Base-by-base conservation (phyloP, 2,888 invertebrate genomes). In the Fissipunctia ypsillon region DNA sequence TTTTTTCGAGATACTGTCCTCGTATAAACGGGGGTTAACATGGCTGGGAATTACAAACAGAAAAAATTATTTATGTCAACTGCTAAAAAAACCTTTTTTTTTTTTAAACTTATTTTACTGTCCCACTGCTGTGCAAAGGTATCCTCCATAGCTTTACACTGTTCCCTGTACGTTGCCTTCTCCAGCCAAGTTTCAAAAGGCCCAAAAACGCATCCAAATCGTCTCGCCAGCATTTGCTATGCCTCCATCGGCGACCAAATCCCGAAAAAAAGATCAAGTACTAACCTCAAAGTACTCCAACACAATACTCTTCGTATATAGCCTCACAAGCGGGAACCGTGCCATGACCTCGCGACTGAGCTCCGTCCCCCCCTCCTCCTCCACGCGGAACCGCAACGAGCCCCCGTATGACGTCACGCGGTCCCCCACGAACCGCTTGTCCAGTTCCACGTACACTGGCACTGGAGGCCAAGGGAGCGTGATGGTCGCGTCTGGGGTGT, bases 341-440 rank as follows among this genome's bases (percentile, higher is more conserved):
- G 96, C 94, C 54, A 97, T 90, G 2, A 97, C 93, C 4, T 97
- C 96, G 7, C 94, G 93, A 0, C 96, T 93, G 48, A 97, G 97
- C 31, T 97, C 95, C 50, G 96, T 96, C 0, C 97, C 96, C 0
- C 96, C 96, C 60, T 97, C 97, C 80, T 97, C 97, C 69, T 98
- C 97, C 0, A 98, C 97, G 1, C 97, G 96, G 91, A 99, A 99
- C 81, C 98, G 97, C 64, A 99, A 94, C 81, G 97, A 97, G 7
- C 99, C 99, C 41, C 99, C 99, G 93, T 99, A 99, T 35, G 99
- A 99, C 79, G 98, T 97, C 25, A 98, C 97, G 92, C 98, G 96
- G 94, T 99, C 99, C 0, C 99, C 99, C 22, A 98, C 97, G 93
- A 99, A 98, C 69, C 97, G 96, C 16, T 97, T 96, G 0, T 99